Base-by-base conservation (phyloP, 1,140 invertebrate species). In the Lasioglossum baleicum region DNA sequence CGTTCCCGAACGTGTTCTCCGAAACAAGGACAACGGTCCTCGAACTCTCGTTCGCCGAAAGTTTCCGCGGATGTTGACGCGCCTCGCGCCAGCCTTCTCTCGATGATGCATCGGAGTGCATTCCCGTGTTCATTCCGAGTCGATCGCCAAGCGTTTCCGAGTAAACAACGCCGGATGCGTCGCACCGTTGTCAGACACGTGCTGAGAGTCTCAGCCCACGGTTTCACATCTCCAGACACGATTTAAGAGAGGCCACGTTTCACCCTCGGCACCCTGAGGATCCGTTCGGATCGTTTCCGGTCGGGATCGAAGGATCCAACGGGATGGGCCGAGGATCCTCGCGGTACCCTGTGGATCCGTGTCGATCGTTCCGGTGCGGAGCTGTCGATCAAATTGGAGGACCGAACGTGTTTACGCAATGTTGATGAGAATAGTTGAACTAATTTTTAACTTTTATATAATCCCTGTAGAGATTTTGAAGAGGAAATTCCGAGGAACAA, bases 181-280 rank as follows among this genome's bases (percentile, higher is more conserved):
- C 5, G 35, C 35, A 35, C 5, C 35, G 35, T 35, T 35, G 35
- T 35, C 35, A 35, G 35, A 35, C 35, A 35, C 35, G 35, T 35
- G 31, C 15, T 58, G 8, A n/a, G 31, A 71, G 58, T 73, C 65
- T 82, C 76, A 40, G 56, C 22, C 60, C 35, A 35, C 35, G 35
- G 35, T 35, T 35, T 35, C 35, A 5, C 22, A 60, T 60, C 78
- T 84, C 83, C 61, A 70, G 42, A 74, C 85, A 86, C 81, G 85
- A 87, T 79, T 58, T 78, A 83, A 86, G 84, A 86, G 77, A 64
- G 75, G 51, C 84, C 84, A 83, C 74, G 63, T 68, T 31, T 64
- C 60, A 75, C 42, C 53, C 35, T 80, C 53, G 74, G 63, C 74
- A 86, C 77, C 78, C 76, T 83, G 84, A 79, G 73, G 75, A 86